Percentiles rank a stretch among this genome's conserved stretches.
Evolutionary conservation across 2,888 invertebrate genomes (phyloP).

Genomic region (Uropetala carovei): DNA sequence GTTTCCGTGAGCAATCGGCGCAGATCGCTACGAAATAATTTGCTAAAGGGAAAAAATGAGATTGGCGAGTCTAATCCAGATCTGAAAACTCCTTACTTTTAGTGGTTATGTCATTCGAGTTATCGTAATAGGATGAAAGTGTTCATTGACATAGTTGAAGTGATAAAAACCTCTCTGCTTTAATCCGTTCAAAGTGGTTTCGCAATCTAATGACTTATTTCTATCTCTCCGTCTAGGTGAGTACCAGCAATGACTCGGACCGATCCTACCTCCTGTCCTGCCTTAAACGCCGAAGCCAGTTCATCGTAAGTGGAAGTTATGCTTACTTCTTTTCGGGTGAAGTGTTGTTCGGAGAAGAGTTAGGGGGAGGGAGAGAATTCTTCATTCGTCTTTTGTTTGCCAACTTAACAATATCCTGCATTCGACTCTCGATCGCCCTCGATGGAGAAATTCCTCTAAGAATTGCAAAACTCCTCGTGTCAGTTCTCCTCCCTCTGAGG

Average conservation of each 20-base stretch:
- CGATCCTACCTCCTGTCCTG: neutral
- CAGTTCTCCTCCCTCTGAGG: neutral
- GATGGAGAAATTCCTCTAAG: neutral
- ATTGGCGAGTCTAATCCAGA: too few relatives aligned
- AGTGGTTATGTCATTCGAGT: too few relatives aligned
- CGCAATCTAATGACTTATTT: neutral
- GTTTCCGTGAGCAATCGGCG: too few relatives aligned
- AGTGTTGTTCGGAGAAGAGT: neutral
- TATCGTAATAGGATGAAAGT: too few relatives aligned
- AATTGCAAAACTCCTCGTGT: neutral
- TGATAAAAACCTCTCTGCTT: neutral
- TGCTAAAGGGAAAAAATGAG: too few relatives aligned
- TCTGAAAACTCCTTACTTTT: too few relatives aligned
- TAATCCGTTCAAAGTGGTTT: neutral
- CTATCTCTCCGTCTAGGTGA: slow-evolving; percentile 35
- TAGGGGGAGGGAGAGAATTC: neutral
- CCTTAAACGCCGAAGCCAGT: neutral
- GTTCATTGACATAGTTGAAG: too few relatives aligned
- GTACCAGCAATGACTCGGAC: slow-evolving; percentile 36
- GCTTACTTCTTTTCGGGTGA: neutral
- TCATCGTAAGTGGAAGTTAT: neutral
- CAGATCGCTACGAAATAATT: too few relatives aligned
- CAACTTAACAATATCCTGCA: too few relatives aligned
- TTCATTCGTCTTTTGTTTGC: neutral
- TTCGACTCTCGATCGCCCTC: too few relatives aligned